Evolutionary conservation across 64 coral and sea anemone species (phyloP), one percentile per base, ranked within the genome.

Genomic region (Montipora efflorescens): DNA sequence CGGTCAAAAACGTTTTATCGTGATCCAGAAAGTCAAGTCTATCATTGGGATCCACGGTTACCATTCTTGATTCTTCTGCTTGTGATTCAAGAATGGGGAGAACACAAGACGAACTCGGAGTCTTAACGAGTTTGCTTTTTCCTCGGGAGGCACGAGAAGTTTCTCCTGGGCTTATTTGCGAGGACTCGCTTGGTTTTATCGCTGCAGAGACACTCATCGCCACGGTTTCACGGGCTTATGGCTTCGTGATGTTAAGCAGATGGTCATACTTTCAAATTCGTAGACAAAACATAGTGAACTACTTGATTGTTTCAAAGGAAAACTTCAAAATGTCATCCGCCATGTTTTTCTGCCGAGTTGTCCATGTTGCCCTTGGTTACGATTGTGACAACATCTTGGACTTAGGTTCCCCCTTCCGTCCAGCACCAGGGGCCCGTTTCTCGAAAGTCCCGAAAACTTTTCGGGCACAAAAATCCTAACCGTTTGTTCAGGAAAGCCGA

Each of bases 1-100:
- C 88, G 44, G 96, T 97, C 50, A 97, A 77, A 19, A 97, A 97
- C 12, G 93, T 97, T 61, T 87, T 88, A 64, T 97, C 93, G 59
- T 79, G 78, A 19, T 88, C 89, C 18, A 88, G 88, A 44, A 78
- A 25, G 15, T 88, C 82, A 1, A 52, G 70, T 78, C 69, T 48
- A 9, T 53, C 76, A 15, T 67, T 59, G 64, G 58, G 81, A 85
- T 52, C 80, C 9, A 66, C 64, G 4, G 25, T 21, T 22, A 75
- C 88, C 14, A 25, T 53, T 68, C 47, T 16, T 22, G 53, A 81
- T 79, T 94, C 95, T n/a, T 86, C 77, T 18, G 22, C 46, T 13
- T 83, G 81, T 5, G 67, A 16, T 48, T 84, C 96, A 4, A 97
- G 85, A 74, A 97, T 95, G 52, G 96, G 93, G 76, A 97, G 83